These are phyloP conservation scores for Triops longicaudatus DNA, from an alignment of 1,140 invertebrate genomes.

Conservation along the genomic window DNA sequence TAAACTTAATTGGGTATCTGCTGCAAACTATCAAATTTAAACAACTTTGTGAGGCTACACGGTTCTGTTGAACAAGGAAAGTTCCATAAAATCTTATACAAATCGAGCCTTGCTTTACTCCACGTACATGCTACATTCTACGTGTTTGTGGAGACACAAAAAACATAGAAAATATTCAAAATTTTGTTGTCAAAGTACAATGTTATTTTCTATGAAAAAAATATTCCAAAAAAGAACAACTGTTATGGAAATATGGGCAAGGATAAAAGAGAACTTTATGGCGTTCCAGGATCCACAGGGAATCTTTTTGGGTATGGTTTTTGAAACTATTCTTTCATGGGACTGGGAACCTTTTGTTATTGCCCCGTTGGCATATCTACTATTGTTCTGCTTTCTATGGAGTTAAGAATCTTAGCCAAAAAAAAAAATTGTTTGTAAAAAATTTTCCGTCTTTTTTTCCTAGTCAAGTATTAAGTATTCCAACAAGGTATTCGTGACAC, in stretches of 20 bases:
- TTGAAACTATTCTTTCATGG: slow-evolving; percentile 6
- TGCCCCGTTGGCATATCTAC: not conserved
- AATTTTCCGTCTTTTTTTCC: not conserved
- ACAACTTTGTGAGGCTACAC: not conserved
- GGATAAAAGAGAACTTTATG: slow-evolving; percentile 12
- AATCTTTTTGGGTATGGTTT: not conserved
- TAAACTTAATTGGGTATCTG: slow-evolving; percentile 14
- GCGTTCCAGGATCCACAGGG: slow-evolving; percentile 9
- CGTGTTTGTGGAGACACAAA: too few species aligned
- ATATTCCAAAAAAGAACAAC: not conserved
- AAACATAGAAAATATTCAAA: not conserved
- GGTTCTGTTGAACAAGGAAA: not conserved
- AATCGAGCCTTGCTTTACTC: too few species aligned
- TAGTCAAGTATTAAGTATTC: too few species aligned
- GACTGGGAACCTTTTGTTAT: not conserved
- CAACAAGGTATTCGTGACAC: not conserved
- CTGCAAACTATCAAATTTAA: not conserved
- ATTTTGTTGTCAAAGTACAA: not conserved
- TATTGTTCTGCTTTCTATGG: not conserved
- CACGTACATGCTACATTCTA: too few species aligned
- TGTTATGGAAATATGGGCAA: not conserved
- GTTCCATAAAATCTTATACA: not conserved
- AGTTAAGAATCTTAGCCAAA: not conserved
- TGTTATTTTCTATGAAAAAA: not conserved
- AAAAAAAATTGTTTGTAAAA: not conserved